Conservation (phyloP, 2,113 vertebrate genomes). For the Oreotrochilus melanogaster region DNA sequence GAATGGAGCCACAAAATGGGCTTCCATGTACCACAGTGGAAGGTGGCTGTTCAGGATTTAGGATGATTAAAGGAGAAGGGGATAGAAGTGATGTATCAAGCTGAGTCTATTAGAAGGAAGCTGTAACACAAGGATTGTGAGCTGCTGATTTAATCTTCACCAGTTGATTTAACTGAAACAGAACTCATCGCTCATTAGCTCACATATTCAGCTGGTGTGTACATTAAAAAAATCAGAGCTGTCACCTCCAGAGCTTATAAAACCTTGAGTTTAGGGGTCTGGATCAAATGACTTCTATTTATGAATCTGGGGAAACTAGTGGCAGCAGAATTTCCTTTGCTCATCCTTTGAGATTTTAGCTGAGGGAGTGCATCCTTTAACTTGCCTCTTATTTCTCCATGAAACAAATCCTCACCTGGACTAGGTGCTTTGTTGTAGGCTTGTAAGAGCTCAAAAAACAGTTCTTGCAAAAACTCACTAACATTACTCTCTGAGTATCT, state of each 20-base stretch:
- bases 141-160: not conserved
- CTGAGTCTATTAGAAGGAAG: not conserved
- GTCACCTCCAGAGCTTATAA: not conserved
- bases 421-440: not conserved
- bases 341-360: not conserved
- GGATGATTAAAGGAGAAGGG: not conserved
- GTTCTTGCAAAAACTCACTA: not conserved
- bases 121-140: not conserved
- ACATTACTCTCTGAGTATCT: not conserved
- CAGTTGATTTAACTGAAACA: not conserved
- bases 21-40: not conserved
- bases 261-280: not conserved
- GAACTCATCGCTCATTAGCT: not conserved
- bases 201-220: rapidly evolving
- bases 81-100: not conserved
- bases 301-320: not conserved
- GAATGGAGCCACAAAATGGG: not conserved
- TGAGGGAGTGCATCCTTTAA: not conserved
- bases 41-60: not conserved
- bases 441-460: not conserved
- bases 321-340: not conserved
- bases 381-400: not conserved
- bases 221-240: not conserved
- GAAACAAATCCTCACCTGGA: not conserved
- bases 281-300: not conserved